Evolutionary conservation across 2,113 vertebrate genomes (phyloP).

Genomic region (Eupsittula cactorum): DNA sequence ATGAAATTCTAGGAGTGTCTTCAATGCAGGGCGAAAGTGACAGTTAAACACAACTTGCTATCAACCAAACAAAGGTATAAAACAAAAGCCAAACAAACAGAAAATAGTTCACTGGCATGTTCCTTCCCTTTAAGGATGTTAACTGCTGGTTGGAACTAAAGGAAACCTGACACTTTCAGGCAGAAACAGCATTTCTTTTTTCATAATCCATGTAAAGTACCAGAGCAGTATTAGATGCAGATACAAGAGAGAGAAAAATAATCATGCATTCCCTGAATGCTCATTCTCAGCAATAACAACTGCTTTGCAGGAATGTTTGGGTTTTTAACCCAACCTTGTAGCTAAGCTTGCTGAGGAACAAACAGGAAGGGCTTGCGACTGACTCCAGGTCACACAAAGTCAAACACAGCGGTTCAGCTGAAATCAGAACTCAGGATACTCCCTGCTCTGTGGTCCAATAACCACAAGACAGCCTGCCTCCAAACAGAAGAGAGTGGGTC

Average conservation of each 20-base stretch:
- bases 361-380: background rate
- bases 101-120: background rate
- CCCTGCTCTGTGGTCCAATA: background rate
- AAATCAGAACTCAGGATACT: background rate
- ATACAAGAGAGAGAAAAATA: background rate
- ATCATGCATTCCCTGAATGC: background rate
- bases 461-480: conserved; percentile 24
- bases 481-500: background rate
- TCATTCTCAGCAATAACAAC: background rate
- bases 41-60: background rate
- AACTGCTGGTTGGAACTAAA: background rate
- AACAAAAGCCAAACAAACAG: background rate
- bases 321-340: background rate
- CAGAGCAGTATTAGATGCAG: background rate
- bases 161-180: background rate
- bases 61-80: background rate
- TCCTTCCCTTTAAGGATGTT: background rate
- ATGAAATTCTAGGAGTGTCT: background rate
- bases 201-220: background rate
- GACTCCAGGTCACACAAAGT: conserved; percentile 37
- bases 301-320: background rate
- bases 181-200: background rate
- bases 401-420: conserved; percentile 9
- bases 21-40: background rate
- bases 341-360: background rate